phyloP scores from a whole-genome alignment of 2,888 invertebrate species.

The Lasioglossum marginatum region DNA sequence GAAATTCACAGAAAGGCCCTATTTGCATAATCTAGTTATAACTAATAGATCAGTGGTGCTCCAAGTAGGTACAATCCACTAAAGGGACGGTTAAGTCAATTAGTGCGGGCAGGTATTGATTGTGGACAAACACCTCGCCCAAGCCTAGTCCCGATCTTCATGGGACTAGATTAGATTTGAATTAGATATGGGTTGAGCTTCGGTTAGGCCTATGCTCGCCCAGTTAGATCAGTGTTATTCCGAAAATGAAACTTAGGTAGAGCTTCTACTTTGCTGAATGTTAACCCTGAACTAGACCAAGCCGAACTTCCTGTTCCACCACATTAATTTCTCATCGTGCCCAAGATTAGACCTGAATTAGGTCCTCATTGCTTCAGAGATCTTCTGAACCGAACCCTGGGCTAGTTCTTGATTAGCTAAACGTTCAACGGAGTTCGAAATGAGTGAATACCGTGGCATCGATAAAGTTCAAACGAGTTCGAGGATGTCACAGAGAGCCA shows the following conservation, averaged over 20 bases:
- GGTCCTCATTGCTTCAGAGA: background rate
- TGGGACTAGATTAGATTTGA: background rate
- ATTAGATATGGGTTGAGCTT: background rate
- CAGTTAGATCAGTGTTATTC: too few species aligned
- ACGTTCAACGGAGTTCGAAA: too few species aligned
- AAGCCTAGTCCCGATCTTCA: background rate
- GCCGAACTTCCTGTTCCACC: background rate
- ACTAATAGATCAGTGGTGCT: background rate
- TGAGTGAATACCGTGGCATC: background rate
- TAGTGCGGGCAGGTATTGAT: background rate
- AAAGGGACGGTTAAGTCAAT: conserved; percentile 6
- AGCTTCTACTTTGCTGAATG: background rate
- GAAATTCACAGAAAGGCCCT: background rate
- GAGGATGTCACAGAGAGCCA: background rate
- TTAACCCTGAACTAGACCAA: background rate
- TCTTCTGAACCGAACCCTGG: background rate
- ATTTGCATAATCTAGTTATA: background rate
- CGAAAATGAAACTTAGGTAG: background rate
- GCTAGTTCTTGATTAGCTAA: background rate
- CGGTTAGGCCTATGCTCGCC: background rate
- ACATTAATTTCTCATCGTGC: background rate
- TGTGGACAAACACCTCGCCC: background rate
- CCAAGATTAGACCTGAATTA: background rate
- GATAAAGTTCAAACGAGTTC: background rate
- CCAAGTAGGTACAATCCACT: background rate